Percentiles rank a stretch among this genome's conserved stretches.
phyloP scores from a whole-genome alignment of 2,888 invertebrate genomes.

The Graphium colonna region DNA sequence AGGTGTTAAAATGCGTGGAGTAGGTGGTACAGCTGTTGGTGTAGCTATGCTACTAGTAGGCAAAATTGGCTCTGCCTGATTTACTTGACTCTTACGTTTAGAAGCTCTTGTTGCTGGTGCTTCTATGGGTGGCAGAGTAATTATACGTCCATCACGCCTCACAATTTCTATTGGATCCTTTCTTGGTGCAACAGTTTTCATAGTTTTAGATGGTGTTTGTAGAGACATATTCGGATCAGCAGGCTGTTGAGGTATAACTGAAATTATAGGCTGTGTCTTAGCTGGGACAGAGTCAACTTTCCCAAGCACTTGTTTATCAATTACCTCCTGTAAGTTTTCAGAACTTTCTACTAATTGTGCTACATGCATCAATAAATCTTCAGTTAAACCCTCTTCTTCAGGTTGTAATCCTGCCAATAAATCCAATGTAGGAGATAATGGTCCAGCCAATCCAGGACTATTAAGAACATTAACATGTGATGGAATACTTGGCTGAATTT shows the following conservation, averaged over 20 bases:
- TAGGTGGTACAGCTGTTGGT: slow-evolving; percentile 31
- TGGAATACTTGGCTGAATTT: slow-evolving; percentile 52
- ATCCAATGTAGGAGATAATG: slow-evolving; percentile 80
- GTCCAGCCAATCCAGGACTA: slow-evolving; percentile 73
- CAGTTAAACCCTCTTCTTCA: slow-evolving; percentile 84
- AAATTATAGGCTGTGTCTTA: slow-evolving; percentile 37
- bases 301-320: slow-evolving; percentile 83
- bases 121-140: slow-evolving; percentile 90
- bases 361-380: slow-evolving; percentile 86
- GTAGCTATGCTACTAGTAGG: slow-evolving; percentile 37
- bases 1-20: slow-evolving; percentile 37
- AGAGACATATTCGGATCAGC: slow-evolving; percentile 8
- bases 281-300: slow-evolving; percentile 56
- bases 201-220: slow-evolving; percentile 33
- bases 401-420: slow-evolving; percentile 80
- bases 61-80: slow-evolving; percentile 52
- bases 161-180: slow-evolving; percentile 86
- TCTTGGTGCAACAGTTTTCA: slow-evolving; percentile 46
- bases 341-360: slow-evolving; percentile 85
- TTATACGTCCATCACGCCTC: slow-evolving; percentile 86
- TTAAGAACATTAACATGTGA: slow-evolving; percentile 54
- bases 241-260: slow-evolving; percentile 32
- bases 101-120: slow-evolving; percentile 90
- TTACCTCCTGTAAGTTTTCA: slow-evolving; percentile 85
- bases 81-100: slow-evolving; percentile 81